Evolutionary conservation across 2,113 vertebrate genomes (phyloP).

Genomic region (Anolis sagrei): DNA sequence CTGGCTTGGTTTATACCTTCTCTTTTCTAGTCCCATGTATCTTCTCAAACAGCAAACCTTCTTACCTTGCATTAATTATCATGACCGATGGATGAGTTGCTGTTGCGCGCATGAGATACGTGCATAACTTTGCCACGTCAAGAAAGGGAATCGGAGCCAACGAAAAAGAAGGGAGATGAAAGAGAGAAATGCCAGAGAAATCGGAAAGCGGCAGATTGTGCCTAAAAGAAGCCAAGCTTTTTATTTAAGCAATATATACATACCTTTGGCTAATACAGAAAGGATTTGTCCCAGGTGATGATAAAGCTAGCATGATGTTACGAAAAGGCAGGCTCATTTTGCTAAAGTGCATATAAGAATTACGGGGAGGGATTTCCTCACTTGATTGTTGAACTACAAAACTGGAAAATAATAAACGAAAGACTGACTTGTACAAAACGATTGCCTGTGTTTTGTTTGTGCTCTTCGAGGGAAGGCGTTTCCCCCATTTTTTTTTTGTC

Average conservation of each 20-base stretch:
- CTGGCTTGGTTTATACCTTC: not conserved
- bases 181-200: conserved; percentile 4
- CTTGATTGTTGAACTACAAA: conserved; percentile 41
- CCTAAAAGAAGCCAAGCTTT: conserved; percentile 12
- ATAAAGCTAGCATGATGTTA: not conserved
- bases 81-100: conserved; percentile 28
- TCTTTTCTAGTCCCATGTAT: conserved; percentile 29
- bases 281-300: conserved; percentile 15
- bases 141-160: conserved; percentile 5
- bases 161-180: not conserved
- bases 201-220: not conserved
- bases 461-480: too few species aligned
- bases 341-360: conserved; percentile 46
- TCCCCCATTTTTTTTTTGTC: too few species aligned
- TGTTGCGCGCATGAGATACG: conserved; percentile 21
- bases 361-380: conserved; percentile 19
- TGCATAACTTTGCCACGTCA: conserved; percentile 29
- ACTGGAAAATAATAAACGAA: conserved; percentile 64
- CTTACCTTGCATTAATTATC: conserved; percentile 27
- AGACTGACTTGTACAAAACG: conserved; percentile 44
- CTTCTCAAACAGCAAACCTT: not conserved
- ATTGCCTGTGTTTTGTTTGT: not conserved
- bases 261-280: conserved; percentile 34
- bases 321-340: conserved; percentile 41
- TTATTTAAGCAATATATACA: conserved; percentile 9